A percentile compares a stretch with the other conserved stretches of the same genome.
Evolutionary conservation across 2,113 vertebrate species (phyloP).

Genomic region (Planiliza haematocheilus): DNA sequence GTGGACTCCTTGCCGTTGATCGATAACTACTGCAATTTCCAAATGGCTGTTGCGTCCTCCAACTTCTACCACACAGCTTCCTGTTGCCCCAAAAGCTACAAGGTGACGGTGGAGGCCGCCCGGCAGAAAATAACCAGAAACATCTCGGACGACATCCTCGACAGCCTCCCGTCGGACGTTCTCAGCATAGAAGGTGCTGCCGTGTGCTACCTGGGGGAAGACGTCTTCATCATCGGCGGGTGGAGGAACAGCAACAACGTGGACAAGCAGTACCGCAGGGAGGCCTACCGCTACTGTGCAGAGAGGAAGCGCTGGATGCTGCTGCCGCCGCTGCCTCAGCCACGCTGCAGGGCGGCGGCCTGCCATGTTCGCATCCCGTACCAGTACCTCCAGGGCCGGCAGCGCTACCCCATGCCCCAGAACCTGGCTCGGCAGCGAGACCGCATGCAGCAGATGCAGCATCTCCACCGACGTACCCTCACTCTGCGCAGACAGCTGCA

Average conservation of each 20-base stretch:
- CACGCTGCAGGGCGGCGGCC: slow-evolving; percentile 92
- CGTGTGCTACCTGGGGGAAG: slow-evolving; percentile 91
- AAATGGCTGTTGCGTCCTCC: slow-evolving; percentile 92
- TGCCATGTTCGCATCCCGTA: slow-evolving; percentile 92
- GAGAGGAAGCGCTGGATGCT: slow-evolving; percentile 92
- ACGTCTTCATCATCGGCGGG: slow-evolving; percentile 95
- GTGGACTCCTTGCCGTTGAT: slow-evolving; percentile 92
- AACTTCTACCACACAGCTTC: slow-evolving; percentile 97
- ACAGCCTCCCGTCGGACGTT: slow-evolving; percentile 94
- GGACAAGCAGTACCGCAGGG: slow-evolving; percentile 95
- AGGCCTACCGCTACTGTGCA: slow-evolving; percentile 93
- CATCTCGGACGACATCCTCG: slow-evolving; percentile 90
- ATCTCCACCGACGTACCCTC: slow-evolving; percentile 91
- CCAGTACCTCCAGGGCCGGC: slow-evolving; percentile 89
- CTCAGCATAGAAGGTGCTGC: slow-evolving; percentile 93
- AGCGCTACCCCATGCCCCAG: slow-evolving; percentile 93
- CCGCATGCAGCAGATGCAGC: slow-evolving; percentile 94
- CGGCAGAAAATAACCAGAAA: slow-evolving; percentile 86
- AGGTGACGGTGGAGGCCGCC: slow-evolving; percentile 86
- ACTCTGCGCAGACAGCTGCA: slow-evolving; percentile 89
- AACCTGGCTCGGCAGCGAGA: slow-evolving; percentile 94
- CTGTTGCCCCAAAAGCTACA: slow-evolving; percentile 93
- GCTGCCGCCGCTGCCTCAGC: slow-evolving; percentile 92
- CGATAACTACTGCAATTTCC: slow-evolving; percentile 94
- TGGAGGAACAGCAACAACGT: slow-evolving; percentile 96